Evolutionary conservation across 2,113 vertebrate species (phyloP).

Genomic region (Chroicocephalus ridibundus): DNA sequence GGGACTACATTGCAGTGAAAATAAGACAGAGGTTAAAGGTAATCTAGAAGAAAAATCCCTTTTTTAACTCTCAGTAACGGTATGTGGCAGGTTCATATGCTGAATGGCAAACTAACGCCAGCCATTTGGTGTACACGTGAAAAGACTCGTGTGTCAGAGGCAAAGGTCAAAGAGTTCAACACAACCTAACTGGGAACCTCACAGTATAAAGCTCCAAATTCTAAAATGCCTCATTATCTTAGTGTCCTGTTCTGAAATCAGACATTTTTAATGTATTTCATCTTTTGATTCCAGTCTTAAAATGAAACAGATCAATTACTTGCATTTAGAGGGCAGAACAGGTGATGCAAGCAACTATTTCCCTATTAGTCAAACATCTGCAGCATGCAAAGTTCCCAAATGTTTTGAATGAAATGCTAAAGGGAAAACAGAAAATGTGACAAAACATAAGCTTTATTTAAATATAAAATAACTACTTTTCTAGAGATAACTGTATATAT

Average conservation of each 20-base stretch:
- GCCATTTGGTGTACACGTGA: neutral
- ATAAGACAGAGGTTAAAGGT: neutral
- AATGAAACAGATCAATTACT: neutral
- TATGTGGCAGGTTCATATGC: neutral
- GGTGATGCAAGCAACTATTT: neutral
- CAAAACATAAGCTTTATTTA: neutral
- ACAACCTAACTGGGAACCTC: neutral
- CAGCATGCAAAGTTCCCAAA: neutral
- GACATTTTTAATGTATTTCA: neutral
- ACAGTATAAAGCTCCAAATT: neutral
- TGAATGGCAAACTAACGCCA: neutral
- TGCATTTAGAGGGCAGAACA: neutral
- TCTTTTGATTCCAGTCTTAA: neutral
- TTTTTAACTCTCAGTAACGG: neutral
- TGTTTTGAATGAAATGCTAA: neutral
- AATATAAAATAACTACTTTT: neutral
- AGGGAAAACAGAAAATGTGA: neutral
- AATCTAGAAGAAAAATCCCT: neutral
- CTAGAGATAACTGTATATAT: neutral
- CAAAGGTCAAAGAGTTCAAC: neutral
- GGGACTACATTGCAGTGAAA: neutral
- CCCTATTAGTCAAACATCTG: neutral
- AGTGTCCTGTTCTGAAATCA: neutral
- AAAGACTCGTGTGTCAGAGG: neutral
- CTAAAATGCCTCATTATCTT: neutral